phyloP scores from a whole-genome alignment of 2,797 vertebrate genomes.

The Acanthiza pusilla region DNA sequence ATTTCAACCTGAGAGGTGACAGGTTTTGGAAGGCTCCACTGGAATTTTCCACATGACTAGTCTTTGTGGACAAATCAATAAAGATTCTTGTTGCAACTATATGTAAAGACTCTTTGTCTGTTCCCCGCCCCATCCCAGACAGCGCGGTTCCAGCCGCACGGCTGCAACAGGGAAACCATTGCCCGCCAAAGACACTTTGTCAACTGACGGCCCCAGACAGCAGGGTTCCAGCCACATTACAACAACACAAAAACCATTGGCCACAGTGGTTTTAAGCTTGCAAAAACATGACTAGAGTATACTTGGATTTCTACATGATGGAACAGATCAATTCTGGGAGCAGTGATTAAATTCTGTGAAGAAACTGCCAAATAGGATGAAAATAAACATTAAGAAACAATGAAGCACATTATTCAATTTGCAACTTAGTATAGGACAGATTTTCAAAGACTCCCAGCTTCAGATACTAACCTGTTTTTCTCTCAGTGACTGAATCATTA shows the following conservation, averaged over 20 bases:
- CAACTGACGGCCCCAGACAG: conserved; percentile 9
- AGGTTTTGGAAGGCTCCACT: neutral
- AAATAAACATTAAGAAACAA: conserved; percentile 54
- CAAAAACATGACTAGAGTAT: conserved; percentile 19
- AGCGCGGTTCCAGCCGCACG: neutral
- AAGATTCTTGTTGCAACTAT: conserved; percentile 12
- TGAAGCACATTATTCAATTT: conserved; percentile 34
- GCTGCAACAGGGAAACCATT: neutral
- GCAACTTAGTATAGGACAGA: neutral
- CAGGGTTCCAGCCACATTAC: conserved; percentile 35
- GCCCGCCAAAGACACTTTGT: conserved; percentile 2
- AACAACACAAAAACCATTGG: conserved; percentile 32
- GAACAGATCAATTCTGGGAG: conserved; percentile 35
- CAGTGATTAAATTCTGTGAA: conserved; percentile 30
- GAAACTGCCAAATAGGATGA: conserved; percentile 36
- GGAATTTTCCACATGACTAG: conserved; percentile 51
- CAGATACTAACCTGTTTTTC: conserved; percentile 41
- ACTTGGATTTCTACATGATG: conserved; percentile 10
- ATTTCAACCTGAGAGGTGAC: conserved; percentile 8
- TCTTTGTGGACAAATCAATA: conserved; percentile 35
- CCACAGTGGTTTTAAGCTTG: neutral
- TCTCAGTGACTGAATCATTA: conserved; percentile 13
- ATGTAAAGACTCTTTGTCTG: conserved; percentile 39
- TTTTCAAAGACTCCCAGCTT: conserved; percentile 23
- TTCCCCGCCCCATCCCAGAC: neutral